Percentiles rank a stretch among this genome's conserved stretches.
phyloP scores from a whole-genome alignment of 2,888 invertebrate species.

The Agrypnus murinus region DNA sequence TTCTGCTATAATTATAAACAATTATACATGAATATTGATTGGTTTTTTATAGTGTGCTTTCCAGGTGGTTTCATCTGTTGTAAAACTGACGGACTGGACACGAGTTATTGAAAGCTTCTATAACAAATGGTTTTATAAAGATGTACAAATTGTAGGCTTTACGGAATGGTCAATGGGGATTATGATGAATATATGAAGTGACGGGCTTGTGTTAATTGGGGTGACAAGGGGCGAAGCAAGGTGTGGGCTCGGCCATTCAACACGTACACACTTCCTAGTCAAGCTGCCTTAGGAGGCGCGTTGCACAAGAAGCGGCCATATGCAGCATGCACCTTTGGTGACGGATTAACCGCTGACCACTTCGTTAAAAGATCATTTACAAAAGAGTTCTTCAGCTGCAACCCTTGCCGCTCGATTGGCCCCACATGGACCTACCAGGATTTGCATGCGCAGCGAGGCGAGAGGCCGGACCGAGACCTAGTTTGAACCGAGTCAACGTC shows the following conservation, averaged over 20 bases:
- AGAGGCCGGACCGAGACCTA: conserved; percentile 65
- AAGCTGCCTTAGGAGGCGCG: conserved; percentile 55
- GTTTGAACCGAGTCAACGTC: conserved; percentile 65
- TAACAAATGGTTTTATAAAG: conserved; percentile 69
- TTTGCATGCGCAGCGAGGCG: conserved; percentile 57
- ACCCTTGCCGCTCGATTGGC: conserved; percentile 56
- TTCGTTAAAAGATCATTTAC: conserved; percentile 54
- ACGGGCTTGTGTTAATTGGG: conserved; percentile 69
- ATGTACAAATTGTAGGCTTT: conserved; percentile 61
- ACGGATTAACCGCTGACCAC: conserved; percentile 58
- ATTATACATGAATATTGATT: conserved; percentile 12
- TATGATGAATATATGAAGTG: conserved; percentile 64
- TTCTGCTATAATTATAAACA: conserved; percentile 10
- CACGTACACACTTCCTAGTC: conserved; percentile 54
- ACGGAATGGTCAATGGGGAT: conserved; percentile 61
- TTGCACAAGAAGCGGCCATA: conserved; percentile 55
- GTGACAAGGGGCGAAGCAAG: conserved; percentile 65
- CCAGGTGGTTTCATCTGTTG: conserved; percentile 40
- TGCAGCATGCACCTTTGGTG: conserved; percentile 56
- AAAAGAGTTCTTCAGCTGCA: conserved; percentile 55
- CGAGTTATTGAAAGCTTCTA: conserved; percentile 52
- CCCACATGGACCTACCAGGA: conserved; percentile 49
- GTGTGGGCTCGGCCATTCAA: conserved; percentile 54
- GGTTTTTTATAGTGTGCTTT: conserved; percentile 24
- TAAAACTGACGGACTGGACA: conserved; percentile 25